Evolutionary conservation across 1,140 invertebrate genomes (phyloP).

Genomic region (Coenobita brevimanus): DNA sequence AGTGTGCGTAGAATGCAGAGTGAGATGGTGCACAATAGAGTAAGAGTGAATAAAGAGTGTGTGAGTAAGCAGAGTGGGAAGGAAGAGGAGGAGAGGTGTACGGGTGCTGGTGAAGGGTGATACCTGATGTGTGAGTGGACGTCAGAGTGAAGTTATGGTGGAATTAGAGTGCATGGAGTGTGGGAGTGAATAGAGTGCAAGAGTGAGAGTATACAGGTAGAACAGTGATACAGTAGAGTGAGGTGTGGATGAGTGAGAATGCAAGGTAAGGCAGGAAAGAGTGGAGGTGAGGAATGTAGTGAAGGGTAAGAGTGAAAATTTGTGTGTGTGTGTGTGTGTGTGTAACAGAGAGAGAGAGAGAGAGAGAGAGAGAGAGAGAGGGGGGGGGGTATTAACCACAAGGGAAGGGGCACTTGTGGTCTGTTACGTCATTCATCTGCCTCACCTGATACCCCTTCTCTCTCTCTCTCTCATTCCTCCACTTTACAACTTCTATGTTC

Average conservation of each 20-base stretch:
- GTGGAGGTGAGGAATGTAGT: too few species aligned
- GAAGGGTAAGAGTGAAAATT: too few species aligned
- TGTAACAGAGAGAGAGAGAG: too few species aligned
- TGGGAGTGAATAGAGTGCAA: background rate
- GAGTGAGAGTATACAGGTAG: too few species aligned
- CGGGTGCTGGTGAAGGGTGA: background rate
- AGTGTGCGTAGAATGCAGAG: too few species aligned
- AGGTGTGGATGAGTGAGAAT: too few species aligned
- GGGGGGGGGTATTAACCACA: too few species aligned
- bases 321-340: too few species aligned
- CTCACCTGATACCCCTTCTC: background rate
- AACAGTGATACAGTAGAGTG: too few species aligned
- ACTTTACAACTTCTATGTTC: background rate
- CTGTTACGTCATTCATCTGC: background rate
- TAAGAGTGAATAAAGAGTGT: background rate
- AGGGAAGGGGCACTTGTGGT: too few species aligned
- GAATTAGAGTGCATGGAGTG: background rate
- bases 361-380: too few species aligned
- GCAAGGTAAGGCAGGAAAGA: too few species aligned
- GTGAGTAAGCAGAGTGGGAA: background rate
- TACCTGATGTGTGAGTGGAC: background rate
- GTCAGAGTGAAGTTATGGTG: background rate
- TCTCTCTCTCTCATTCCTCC: conserved; percentile 3
- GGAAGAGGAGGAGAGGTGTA: background rate
- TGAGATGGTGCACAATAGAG: background rate